Conservation (phyloP, 2,888 invertebrate genomes). For the Stenodema calcarata region DNA sequence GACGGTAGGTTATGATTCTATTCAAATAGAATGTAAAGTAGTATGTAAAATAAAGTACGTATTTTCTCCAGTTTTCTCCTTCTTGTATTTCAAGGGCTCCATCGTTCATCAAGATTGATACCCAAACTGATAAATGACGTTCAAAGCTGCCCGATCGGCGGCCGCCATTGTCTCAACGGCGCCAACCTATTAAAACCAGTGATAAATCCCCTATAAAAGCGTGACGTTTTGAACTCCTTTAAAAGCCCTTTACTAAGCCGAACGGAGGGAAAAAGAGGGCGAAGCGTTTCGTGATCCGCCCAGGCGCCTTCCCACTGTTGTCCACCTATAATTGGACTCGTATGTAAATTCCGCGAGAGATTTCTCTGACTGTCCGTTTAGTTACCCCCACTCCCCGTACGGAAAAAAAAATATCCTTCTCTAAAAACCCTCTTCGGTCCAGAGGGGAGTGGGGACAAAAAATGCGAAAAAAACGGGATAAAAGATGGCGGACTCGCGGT, state of each 20-base stretch:
- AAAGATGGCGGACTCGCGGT: background rate
- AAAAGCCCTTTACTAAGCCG: background rate
- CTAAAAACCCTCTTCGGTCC: background rate
- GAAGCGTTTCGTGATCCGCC: background rate
- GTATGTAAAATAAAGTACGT: too few species aligned
- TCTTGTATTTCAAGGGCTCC: too few species aligned
- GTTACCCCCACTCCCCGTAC: background rate
- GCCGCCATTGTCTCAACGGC: background rate
- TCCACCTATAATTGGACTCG: conserved; percentile 2
- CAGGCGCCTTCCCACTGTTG: background rate
- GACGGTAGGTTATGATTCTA: too few species aligned
- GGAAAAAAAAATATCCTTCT: background rate
- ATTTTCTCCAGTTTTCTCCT: too few species aligned
- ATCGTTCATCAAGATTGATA: background rate
- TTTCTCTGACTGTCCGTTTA: background rate
- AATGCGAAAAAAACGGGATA: background rate
- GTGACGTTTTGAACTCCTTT: background rate
- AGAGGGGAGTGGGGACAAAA: background rate
- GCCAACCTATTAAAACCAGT: background rate
- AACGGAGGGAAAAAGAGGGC: background rate
- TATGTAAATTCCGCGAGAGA: background rate
- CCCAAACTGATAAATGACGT: background rate
- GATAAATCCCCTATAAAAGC: background rate
- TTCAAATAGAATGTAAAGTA: too few species aligned
- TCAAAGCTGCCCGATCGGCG: background rate